Evolutionary conservation across 1,140 invertebrate species (phyloP).

Genomic region (Bombus pascuorum): DNA sequence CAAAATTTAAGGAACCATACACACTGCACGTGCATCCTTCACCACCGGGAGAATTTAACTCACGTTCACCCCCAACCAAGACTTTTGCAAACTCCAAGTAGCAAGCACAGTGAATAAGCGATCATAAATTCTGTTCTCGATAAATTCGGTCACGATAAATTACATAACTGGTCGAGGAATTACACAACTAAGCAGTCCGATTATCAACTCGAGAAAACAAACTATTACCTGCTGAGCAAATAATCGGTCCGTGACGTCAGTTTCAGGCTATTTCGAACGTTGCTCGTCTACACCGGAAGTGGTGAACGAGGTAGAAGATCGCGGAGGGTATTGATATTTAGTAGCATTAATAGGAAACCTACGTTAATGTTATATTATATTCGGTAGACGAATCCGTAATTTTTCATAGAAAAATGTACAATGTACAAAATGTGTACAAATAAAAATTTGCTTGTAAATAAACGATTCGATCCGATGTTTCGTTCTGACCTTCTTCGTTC

Average conservation of each 20-base stretch:
- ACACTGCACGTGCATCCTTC: neutral
- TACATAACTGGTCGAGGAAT: neutral
- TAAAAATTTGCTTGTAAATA: too few relatives aligned
- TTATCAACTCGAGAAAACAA: constrained; percentile 7
- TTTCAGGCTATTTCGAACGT: neutral
- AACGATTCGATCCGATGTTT: too few relatives aligned
- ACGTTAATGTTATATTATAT: neutral
- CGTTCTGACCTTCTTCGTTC: too few relatives aligned
- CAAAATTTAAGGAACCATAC: neutral
- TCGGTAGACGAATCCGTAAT: neutral
- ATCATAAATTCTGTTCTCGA: neutral
- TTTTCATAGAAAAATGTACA: neutral
- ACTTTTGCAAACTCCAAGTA: neutral
- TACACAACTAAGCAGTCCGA: neutral
- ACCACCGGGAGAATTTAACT: neutral
- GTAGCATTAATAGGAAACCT: neutral
- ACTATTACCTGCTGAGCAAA: constrained; percentile 7
- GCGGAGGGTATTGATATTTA: neutral
- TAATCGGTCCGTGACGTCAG: constrained; percentile 11
- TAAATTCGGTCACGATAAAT: neutral
- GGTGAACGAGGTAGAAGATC: constrained; percentile 2
- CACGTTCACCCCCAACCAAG: neutral
- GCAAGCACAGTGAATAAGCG: neutral
- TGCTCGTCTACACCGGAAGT: neutral
- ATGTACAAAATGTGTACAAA: too few relatives aligned